These are phyloP conservation scores for Triops cancriformis DNA, from an alignment of 1,140 invertebrate genomes.

Conservation along the genomic window DNA sequence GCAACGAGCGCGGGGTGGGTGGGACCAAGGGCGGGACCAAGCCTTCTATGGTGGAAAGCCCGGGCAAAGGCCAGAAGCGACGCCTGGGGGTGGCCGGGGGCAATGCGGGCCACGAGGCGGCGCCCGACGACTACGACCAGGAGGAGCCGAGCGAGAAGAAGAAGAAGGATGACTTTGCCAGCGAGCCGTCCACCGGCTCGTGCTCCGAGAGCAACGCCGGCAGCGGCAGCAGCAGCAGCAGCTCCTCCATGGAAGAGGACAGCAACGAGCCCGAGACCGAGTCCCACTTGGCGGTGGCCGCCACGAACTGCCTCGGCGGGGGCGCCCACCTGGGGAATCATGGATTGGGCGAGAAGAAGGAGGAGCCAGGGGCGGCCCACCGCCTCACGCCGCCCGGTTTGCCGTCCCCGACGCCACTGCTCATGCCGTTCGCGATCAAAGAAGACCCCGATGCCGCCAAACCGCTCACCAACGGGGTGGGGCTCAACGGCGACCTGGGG, in stretches of 20 bases:
- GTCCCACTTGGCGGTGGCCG: background rate
- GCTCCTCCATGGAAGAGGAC: slow-evolving; percentile 15
- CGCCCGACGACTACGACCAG: slow-evolving; percentile 15
- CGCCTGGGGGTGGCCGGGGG: slow-evolving; percentile 18
- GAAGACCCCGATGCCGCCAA: background rate
- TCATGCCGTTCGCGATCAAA: background rate
- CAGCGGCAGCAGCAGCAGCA: background rate
- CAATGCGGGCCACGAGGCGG: slow-evolving; percentile 13
- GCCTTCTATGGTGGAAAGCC: slow-evolving; percentile 26
- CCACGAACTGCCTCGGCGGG: background rate
- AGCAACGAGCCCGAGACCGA: slow-evolving; percentile 11
- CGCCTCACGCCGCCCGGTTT: background rate
- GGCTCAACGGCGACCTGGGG: background rate
- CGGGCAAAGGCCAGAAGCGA: slow-evolving; percentile 25
- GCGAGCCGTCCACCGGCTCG: slow-evolving; percentile 8
- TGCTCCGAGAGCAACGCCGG: background rate
- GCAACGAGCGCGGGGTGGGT: background rate
- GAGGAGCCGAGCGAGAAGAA: slow-evolving; percentile 22
- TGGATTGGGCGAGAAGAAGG: background rate
- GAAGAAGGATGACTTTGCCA: slow-evolving; percentile 22
- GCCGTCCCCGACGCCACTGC: slow-evolving; percentile 17
- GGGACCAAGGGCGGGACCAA: background rate
- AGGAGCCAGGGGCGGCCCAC: background rate
- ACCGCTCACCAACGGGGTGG: background rate
- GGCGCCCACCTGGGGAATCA: background rate